These are phyloP conservation scores for Chrysolina oricalcia DNA, from an alignment of 2,888 invertebrate genomes.

Conservation along the genomic window DNA sequence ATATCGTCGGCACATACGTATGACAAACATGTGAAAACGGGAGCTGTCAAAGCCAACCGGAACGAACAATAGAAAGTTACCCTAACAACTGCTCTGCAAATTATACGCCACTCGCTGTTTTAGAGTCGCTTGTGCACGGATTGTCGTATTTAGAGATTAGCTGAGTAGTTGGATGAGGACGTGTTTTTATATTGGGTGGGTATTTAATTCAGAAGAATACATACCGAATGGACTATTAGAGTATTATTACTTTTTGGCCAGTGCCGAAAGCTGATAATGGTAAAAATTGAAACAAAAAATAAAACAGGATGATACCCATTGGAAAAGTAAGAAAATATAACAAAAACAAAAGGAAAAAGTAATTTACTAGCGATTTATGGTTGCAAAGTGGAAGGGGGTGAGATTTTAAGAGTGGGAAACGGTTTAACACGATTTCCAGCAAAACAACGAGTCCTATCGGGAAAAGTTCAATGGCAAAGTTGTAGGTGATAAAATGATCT, in stretches of 20 bases:
- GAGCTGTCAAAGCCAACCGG: conserved; percentile 70
- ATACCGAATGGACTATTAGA: background rate
- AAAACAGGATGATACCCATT: too few relatives aligned
- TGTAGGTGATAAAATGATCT: too few relatives aligned
- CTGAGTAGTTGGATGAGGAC: conserved; percentile 42
- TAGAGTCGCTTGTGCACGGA: conserved; percentile 60
- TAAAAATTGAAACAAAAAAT: too few relatives aligned
- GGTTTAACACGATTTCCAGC: too few relatives aligned
- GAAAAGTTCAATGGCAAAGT: too few relatives aligned
- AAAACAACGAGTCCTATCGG: too few relatives aligned
- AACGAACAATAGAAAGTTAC: conserved; percentile 65
- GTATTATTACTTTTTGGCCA: conserved; percentile 6
- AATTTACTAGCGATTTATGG: too few relatives aligned
- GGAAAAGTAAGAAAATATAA: too few relatives aligned
- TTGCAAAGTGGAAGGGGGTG: too few relatives aligned
- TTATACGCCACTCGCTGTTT: conserved; percentile 66
- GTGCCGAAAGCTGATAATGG: too few relatives aligned
- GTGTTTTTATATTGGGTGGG: conserved; percentile 34
- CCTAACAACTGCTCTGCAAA: conserved; percentile 72
- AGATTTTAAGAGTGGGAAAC: too few relatives aligned
- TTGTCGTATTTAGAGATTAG: conserved; percentile 51
- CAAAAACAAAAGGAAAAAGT: too few relatives aligned
- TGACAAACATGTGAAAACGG: conserved; percentile 68
- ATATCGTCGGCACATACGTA: conserved; percentile 39
- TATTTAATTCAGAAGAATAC: conserved; percentile 1